Evolutionary conservation across 2,888 invertebrate species (phyloP).

Genomic region (Rhimphoctona megacephalus): DNA sequence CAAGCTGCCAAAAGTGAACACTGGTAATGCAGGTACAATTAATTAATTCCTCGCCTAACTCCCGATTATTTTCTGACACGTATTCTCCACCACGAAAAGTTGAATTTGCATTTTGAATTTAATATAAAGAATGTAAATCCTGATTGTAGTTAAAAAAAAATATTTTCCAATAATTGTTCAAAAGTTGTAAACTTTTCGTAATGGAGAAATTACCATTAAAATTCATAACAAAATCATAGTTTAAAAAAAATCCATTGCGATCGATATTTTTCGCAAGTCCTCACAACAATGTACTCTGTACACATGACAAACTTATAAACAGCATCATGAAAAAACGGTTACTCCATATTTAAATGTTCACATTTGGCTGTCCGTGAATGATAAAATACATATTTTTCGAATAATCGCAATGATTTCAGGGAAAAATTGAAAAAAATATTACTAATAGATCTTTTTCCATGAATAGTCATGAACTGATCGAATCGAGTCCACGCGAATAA

Average conservation of each 20-base stretch:
- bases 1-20: neutral
- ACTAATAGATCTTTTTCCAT: neutral
- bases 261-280: neutral
- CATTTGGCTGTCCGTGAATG: no score
- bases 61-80: neutral
- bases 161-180: no score
- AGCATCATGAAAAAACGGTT: no score
- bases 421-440: neutral
- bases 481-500: neutral
- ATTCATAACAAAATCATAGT: neutral
- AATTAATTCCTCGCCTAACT: constrained; percentile 24
- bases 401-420: neutral
- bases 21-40: constrained; percentile 1
- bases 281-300: neutral
- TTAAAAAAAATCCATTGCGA: neutral
- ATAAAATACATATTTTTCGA: no score
- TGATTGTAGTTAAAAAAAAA: neutral
- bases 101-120: neutral
- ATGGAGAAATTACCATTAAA: neutral
- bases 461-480: neutral
- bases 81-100: constrained; percentile 5
- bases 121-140: neutral
- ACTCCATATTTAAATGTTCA: no score
- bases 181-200: neutral
- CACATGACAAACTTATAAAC: neutral